phyloP scores from a whole-genome alignment of 2,113 vertebrate genomes.

The Tricholaema leucomelas region DNA sequence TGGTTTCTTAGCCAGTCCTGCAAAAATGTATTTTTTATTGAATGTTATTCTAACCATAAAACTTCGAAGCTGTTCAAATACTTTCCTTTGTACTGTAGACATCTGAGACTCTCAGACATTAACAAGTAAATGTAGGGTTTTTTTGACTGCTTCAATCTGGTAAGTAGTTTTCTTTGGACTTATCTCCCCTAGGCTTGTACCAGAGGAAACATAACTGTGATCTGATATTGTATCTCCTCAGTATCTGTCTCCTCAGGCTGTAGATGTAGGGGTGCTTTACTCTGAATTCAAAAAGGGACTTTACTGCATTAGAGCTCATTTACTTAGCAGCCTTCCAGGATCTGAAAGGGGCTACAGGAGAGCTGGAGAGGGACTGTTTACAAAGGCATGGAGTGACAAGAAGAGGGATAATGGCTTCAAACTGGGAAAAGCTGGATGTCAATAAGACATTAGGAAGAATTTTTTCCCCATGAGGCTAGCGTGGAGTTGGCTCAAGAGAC shows the following conservation, averaged over 20 bases:
- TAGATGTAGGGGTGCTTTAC: neutral
- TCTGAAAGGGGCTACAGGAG: no score
- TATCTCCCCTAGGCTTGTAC: neutral
- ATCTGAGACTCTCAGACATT: conserved; percentile 63
- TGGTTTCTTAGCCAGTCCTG: conserved; percentile 49
- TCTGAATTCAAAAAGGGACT: neutral
- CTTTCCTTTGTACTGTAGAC: conserved; percentile 65
- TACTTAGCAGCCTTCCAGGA: neutral
- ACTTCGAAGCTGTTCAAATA: conserved; percentile 74
- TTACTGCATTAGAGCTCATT: neutral
- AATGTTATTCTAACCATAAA: conserved; percentile 70
- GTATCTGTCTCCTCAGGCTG: neutral
- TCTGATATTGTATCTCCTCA: neutral
- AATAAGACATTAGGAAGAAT: no score
- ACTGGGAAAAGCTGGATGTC: no score
- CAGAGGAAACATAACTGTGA: conserved; percentile 13
- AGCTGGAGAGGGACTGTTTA: no score
- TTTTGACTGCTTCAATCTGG: conserved; percentile 10
- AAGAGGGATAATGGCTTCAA: no score
- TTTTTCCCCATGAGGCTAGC: no score
- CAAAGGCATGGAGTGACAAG: no score
- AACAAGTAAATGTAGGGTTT: conserved; percentile 57
- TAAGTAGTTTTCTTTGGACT: conserved; percentile 65
- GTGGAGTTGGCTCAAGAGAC: neutral
- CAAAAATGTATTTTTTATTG: conserved; percentile 66